phyloP scores from a whole-genome alignment of 1,140 invertebrate genomes.

The Trigoniulus corallinus region DNA sequence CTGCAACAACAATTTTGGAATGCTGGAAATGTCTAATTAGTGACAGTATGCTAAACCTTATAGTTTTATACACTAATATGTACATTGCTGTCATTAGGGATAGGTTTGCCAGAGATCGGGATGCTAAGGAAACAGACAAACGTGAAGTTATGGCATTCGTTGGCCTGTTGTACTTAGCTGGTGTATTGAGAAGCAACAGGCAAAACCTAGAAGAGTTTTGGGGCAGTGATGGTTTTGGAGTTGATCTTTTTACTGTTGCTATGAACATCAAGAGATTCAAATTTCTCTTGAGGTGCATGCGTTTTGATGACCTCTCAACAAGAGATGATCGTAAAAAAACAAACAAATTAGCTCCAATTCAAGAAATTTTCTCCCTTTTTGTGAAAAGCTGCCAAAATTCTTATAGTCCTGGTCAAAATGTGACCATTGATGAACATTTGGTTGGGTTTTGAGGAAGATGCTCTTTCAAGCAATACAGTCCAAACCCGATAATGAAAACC shows the following conservation, averaged over 20 bases:
- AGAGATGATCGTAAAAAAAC: background rate
- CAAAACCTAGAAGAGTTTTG: slow-evolving; percentile 8
- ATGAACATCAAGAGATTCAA: background rate
- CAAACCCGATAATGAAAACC: too few species aligned
- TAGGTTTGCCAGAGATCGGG: background rate
- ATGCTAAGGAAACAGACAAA: background rate
- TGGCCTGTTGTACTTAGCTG: background rate
- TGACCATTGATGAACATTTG: slow-evolving; percentile 12
- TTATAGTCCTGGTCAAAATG: background rate
- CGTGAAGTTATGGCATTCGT: background rate
- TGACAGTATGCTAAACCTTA: background rate
- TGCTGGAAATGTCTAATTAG: background rate
- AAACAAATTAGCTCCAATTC: background rate
- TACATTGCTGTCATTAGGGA: background rate
- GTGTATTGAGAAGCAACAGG: background rate
- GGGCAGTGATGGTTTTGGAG: background rate
- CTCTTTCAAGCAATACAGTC: slow-evolving; percentile 11
- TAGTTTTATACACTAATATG: background rate
- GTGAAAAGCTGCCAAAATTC: background rate
- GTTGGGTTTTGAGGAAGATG: slow-evolving; percentile 6
- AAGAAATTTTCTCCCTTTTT: background rate
- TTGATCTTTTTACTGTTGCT: background rate
- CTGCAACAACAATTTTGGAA: background rate
- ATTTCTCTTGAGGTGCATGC: background rate
- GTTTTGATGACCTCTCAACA: background rate